Percentiles rank a stretch among this genome's conserved stretches.
These are phyloP conservation scores for Cephus sareptanus DNA, from an alignment of 2,888 invertebrate species.

Conservation along the genomic window DNA sequence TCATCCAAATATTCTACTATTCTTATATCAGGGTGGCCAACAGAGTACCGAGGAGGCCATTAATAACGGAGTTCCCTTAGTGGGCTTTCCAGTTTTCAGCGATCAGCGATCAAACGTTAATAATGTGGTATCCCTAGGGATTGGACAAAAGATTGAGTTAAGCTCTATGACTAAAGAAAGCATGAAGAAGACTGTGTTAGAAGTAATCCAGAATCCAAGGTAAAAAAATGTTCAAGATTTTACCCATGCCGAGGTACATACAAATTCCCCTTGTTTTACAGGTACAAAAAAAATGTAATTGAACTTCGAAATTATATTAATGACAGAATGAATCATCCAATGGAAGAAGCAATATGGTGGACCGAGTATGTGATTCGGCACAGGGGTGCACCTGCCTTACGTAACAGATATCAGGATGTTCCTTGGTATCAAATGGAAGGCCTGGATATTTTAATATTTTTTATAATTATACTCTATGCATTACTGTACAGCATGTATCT, in stretches of 20 bases:
- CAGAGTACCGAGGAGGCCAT: constrained; percentile 19
- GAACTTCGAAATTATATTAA: background rate
- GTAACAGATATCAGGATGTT: background rate
- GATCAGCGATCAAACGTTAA: constrained; percentile 10
- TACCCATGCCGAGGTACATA: background rate
- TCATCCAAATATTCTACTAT: constrained; percentile 12
- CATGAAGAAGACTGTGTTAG: constrained; percentile 6
- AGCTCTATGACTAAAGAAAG: background rate
- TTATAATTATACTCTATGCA: background rate
- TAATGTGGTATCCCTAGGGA: constrained; percentile 1
- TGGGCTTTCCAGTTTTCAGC: constrained; percentile 11
- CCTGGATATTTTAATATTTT: constrained; percentile 5
- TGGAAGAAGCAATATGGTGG: constrained; percentile 17
- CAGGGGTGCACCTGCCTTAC: constrained; percentile 13
- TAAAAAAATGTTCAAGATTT: background rate
- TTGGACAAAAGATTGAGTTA: constrained; percentile 2
- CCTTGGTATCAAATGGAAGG: constrained; percentile 10
- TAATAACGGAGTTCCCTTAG: constrained; percentile 3
- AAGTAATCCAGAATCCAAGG: constrained; percentile 8
- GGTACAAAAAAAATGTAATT: constrained; percentile 9
- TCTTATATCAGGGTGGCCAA: constrained; percentile 16
- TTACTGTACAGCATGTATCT: background rate
- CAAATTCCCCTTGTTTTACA: background rate
- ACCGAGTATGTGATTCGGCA: constrained; percentile 15
- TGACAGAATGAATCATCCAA: constrained; percentile 4